Evolutionary conservation across 2,888 invertebrate species (phyloP).

Genomic region (Vannuccia rotundouncinata): DNA sequence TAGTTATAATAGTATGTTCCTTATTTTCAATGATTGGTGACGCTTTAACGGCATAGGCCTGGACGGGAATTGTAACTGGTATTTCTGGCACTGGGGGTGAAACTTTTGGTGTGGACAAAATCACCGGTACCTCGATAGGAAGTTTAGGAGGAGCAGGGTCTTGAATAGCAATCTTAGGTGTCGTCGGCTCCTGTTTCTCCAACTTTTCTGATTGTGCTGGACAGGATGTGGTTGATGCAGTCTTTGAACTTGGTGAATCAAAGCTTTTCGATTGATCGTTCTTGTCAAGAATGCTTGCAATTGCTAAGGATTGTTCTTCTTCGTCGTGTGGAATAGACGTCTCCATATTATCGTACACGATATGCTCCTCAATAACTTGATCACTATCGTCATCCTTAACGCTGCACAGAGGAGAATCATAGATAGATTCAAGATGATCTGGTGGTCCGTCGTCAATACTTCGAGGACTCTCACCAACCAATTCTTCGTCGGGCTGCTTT

Average conservation of each 20-base stretch:
- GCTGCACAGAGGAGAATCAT: constrained; percentile 22
- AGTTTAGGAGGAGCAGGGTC: background rate
- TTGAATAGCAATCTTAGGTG: background rate
- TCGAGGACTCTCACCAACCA: background rate
- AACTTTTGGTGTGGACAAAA: background rate
- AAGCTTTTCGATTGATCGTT: background rate
- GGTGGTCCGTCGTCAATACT: constrained; percentile 2
- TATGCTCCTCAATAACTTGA: background rate
- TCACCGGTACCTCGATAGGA: background rate
- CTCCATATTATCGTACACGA: constrained; percentile 4
- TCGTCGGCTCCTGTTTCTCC: background rate
- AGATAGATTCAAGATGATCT: constrained; percentile 30
- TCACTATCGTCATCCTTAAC: background rate
- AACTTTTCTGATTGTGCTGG: background rate
- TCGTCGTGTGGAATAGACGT: background rate
- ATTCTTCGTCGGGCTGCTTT: constrained; percentile 30
- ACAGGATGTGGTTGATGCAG: background rate
- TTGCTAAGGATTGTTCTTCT: background rate
- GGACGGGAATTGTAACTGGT: background rate
- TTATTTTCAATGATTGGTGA: background rate
- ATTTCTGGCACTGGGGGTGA: background rate
- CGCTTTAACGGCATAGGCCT: background rate
- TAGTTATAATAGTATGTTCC: background rate
- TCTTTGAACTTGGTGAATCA: background rate
- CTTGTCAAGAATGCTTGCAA: background rate